phyloP scores from a whole-genome alignment of 2,113 vertebrate genomes.

The Mormoops blainvillei region DNA sequence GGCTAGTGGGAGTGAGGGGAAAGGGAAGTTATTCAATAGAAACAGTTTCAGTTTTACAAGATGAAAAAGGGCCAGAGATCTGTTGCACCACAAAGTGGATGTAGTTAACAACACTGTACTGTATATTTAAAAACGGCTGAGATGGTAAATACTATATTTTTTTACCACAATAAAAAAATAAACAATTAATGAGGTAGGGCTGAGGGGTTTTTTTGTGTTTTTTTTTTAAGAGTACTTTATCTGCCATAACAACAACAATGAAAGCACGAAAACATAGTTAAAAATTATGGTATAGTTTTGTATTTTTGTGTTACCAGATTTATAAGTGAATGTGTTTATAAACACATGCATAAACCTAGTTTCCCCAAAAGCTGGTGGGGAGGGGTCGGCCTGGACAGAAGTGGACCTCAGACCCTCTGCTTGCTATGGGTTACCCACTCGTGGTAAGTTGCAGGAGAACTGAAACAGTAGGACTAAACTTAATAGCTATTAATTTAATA shows the following conservation, averaged over 20 bases:
- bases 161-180: background rate
- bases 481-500: background rate
- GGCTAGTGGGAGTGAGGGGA: background rate
- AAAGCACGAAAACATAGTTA: background rate
- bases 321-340: background rate
- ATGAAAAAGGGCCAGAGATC: background rate
- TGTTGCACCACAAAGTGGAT: background rate
- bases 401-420: background rate
- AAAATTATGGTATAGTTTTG: background rate
- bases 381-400: background rate
- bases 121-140: background rate
- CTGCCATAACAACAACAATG: background rate
- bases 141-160: background rate
- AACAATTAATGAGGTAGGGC: background rate
- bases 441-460: background rate
- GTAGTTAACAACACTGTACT: background rate
- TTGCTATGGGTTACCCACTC: background rate
- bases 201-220: background rate
- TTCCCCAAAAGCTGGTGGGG: background rate
- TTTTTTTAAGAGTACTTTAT: background rate
- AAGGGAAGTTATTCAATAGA: background rate
- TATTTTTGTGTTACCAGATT: background rate
- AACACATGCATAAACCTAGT: background rate
- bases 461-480: background rate
- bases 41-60: background rate